These are phyloP conservation scores for Yoshiicerus persimilis DNA, from an alignment of 1,140 invertebrate species.

Conservation along the genomic window DNA sequence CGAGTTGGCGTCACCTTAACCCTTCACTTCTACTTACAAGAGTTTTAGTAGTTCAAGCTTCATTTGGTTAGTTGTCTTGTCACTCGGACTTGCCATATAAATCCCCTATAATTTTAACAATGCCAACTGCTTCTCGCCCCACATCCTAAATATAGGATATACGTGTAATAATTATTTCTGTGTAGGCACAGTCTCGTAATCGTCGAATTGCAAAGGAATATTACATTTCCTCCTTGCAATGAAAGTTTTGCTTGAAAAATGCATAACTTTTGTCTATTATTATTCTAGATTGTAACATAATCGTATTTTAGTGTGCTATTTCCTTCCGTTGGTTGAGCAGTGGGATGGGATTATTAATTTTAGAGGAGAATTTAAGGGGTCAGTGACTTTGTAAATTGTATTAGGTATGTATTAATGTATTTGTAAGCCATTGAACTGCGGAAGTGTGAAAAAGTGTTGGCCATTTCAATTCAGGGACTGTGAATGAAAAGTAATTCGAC, in stretches of 20 bases:
- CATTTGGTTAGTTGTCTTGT: neutral
- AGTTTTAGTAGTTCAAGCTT: neutral
- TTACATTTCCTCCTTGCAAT: too few species aligned
- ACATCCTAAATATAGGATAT: too few species aligned
- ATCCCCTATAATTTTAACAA: neutral
- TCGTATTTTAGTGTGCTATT: too few species aligned
- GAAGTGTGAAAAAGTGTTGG: neutral
- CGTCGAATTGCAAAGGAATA: too few species aligned
- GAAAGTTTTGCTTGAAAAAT: too few species aligned
- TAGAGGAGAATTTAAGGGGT: neutral
- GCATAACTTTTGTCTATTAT: too few species aligned
- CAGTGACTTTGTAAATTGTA: too few species aligned
- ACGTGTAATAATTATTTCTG: neutral
- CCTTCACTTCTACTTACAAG: neutral
- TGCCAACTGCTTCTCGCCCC: neutral
- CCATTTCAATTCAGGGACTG: neutral
- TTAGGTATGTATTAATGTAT: too few species aligned
- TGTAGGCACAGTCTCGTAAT: too few species aligned
- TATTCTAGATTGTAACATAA: too few species aligned
- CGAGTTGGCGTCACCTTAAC: neutral
- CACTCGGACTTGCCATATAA: neutral
- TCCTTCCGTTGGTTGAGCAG: too few species aligned
- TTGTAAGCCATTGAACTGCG: neutral
- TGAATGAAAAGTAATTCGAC: neutral
- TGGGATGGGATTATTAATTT: too few species aligned